Base-by-base conservation (phyloP, 2,797 vertebrate genomes). In the Hapalemur alaotrensis region DNA sequence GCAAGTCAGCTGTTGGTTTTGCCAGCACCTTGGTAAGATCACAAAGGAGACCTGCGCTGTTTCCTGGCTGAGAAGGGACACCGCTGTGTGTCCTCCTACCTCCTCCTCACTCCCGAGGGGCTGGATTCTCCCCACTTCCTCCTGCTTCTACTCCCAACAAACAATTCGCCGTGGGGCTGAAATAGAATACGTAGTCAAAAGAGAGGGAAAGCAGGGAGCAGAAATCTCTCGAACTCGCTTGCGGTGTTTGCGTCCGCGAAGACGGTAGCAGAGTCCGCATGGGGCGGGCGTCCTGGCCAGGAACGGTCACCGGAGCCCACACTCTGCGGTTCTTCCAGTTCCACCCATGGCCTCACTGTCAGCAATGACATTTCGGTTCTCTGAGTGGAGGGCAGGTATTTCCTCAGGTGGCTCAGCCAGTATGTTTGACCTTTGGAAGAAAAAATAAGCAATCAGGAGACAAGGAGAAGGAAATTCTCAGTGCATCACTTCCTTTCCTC, bases 1-100 rank as follows among this genome's bases (percentile, higher is more conserved):
- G 95, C 97, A 97, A 78, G 73, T 30, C 30, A 85, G 84, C 92
- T 95, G 32, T 78, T 95, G 92, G 94, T 95, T 92, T 97, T 96
- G 97, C 97, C 94, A 83, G 95, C 18, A 88, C 6, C 30, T 54
- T 7, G 57, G 30, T 18, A 20, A 65, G 41, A 54, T 15, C 9
- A 12, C 30, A 30, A 4, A 14, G 10, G 23, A 69, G 38, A 41
- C 2, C 5, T 30, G 0, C 15, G 50, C n/a, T 50, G 48, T 18
- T 59, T 54, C 48, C 13, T 5, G 0, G 32, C 48, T 43, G 63
- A 7, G 20, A 52, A 57, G 46, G 5, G 9, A 7, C 18, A 4
- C 43, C 15, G 2, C 57, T 15, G 1, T 8, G 2, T 10, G 10
- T 80, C 18, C 9, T 15, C 50, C 38, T 30, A 4, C 4, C 0